These are phyloP conservation scores for Chaetura pelagica DNA, from an alignment of 2,113 vertebrate genomes.

Conservation along the genomic window DNA sequence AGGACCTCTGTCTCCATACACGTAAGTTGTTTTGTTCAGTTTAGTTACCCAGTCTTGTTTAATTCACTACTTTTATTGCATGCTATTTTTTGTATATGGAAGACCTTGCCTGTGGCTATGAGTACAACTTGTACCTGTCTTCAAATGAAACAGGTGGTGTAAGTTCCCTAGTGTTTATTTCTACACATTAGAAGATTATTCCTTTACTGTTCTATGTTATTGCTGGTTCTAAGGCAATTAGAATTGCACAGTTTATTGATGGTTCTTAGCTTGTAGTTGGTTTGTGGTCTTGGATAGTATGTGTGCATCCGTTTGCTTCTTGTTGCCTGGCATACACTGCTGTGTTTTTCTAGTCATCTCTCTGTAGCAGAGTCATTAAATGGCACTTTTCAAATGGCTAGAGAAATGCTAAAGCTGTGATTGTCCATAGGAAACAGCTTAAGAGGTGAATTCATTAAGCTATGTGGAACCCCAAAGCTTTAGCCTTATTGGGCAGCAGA, in stretches of 20 bases:
- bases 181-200: neutral
- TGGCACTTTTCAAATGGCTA: neutral
- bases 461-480: neutral
- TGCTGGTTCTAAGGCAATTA: neutral
- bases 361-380: neutral
- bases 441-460: neutral
- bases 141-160: neutral
- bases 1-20: slow-evolving; percentile 94
- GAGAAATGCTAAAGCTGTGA: neutral
- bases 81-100: neutral
- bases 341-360: neutral
- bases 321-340: neutral
- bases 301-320: neutral
- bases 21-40: slow-evolving; percentile 83
- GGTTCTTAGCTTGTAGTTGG: neutral
- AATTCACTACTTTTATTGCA: neutral
- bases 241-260: neutral
- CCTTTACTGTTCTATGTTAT: neutral
- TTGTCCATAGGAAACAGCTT: neutral
- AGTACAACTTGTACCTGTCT: neutral
- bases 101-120: neutral
- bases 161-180: slow-evolving; percentile 19
- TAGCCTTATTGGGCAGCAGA: neutral
- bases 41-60: neutral
- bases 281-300: neutral